Conservation (phyloP, 2,888 invertebrate genomes). For the Heliconius ismenius region DNA sequence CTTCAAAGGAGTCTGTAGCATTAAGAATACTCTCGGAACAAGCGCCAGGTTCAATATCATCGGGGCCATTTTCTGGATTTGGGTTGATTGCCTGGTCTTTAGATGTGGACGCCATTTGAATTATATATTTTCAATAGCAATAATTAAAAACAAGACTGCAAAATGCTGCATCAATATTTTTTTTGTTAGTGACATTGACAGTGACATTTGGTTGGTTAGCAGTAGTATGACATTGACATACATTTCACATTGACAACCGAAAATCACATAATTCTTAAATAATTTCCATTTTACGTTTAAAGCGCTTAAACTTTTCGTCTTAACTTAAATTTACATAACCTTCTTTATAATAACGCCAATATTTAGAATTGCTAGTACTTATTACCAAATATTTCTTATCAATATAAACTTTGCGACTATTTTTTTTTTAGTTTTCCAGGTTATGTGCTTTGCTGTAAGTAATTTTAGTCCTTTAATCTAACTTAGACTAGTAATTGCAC, state of each 20-base stretch:
- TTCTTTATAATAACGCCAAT: too few relatives aligned
- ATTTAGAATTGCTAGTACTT: too few relatives aligned
- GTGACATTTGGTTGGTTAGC: neutral
- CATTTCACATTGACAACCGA: slow-evolving; percentile 1
- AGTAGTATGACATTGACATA: neutral
- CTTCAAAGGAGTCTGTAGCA: slow-evolving; percentile 86
- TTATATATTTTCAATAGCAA: slow-evolving; percentile 18
- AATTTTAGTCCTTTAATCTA: too few relatives aligned
- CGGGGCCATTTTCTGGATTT: slow-evolving; percentile 51
- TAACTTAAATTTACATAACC: neutral
- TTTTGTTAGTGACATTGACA: slow-evolving; percentile 33
- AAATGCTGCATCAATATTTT: slow-evolving; percentile 38
- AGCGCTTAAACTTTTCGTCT: neutral
- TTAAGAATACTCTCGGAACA: slow-evolving; percentile 85
- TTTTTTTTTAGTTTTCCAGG: too few relatives aligned
- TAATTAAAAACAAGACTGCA: slow-evolving; percentile 24
- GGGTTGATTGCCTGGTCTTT: slow-evolving; percentile 54
- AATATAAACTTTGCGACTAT: too few relatives aligned
- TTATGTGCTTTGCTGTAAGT: too few relatives aligned
- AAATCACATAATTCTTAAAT: neutral
- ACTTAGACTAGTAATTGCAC: too few relatives aligned
- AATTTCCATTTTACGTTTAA: neutral
- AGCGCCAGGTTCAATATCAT: slow-evolving; percentile 72
- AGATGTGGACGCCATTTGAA: slow-evolving; percentile 71
- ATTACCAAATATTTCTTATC: too few relatives aligned